Evolutionary conservation across 2,113 vertebrate genomes (phyloP).

Genomic region (Thalassarche chlororhynchos): DNA sequence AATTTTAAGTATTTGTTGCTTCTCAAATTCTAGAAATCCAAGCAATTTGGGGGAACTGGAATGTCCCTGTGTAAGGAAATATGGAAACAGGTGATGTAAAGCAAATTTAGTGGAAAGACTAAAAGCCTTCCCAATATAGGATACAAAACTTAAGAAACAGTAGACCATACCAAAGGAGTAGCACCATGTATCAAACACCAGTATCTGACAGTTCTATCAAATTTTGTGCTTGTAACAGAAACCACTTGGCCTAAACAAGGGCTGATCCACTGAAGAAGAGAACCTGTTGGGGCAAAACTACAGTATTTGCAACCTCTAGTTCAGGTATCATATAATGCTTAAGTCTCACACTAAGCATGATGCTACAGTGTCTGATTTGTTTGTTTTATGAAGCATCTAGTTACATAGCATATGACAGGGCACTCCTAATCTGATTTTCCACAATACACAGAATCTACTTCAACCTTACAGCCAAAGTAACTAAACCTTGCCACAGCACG

Average conservation of each 20-base stretch:
- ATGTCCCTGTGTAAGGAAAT: not conserved
- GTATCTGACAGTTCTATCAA: not conserved
- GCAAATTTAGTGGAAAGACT: not conserved
- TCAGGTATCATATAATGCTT: not conserved
- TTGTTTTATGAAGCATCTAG: not conserved
- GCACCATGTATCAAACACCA: not conserved
- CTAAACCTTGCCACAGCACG: not conserved
- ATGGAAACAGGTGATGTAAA: fast-evolving
- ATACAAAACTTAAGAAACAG: not conserved
- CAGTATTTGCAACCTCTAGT: not conserved
- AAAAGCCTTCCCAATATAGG: not conserved
- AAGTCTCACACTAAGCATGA: not conserved
- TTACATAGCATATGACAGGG: fast-evolving
- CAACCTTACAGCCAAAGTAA: not conserved
- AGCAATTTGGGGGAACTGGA: not conserved
- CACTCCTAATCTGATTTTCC: not conserved
- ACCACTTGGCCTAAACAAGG: not conserved
- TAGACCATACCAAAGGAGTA: not conserved
- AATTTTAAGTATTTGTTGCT: not conserved
- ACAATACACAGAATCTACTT: not conserved
- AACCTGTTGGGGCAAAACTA: not conserved
- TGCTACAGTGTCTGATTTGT: not conserved
- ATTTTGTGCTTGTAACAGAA: not conserved
- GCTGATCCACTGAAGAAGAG: not conserved
- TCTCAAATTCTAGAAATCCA: not conserved